phyloP scores from a whole-genome alignment of 2,797 vertebrate genomes.

The Taenioides sp. region DNA sequence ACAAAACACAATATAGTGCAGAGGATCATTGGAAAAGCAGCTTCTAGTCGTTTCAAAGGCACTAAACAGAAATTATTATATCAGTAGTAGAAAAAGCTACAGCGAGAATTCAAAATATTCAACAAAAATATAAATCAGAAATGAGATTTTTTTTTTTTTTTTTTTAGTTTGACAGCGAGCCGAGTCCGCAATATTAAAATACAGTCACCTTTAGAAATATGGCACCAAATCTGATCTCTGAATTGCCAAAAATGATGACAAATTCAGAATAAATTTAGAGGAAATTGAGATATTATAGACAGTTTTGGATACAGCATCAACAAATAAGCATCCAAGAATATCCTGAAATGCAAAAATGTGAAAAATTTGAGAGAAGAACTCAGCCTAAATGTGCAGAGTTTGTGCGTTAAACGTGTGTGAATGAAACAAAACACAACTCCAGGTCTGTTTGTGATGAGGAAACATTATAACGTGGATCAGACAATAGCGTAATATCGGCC shows the following conservation, averaged over 20 bases:
- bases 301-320: no score
- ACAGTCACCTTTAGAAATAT: not conserved
- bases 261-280: no score
- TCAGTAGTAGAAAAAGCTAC: constrained; percentile 10
- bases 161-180: not conserved
- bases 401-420: no score
- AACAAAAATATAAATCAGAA: not conserved
- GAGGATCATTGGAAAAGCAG: not conserved
- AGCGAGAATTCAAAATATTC: not conserved
- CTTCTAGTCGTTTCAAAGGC: not conserved
- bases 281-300: no score
- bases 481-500: no score
- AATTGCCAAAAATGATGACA: not conserved
- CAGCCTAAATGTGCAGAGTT: no score
- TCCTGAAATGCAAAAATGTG: no score
- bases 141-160: not conserved
- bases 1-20: not conserved
- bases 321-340: no score
- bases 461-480: no score
- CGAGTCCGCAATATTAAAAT: constrained; percentile 1
- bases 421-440: no score
- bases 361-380: no score
- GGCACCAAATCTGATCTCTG: not conserved
- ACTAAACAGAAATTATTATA: not conserved
- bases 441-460: no score